Conservation (phyloP, 2,888 invertebrate genomes). For the Hydroisotoma schaefferi region DNA sequence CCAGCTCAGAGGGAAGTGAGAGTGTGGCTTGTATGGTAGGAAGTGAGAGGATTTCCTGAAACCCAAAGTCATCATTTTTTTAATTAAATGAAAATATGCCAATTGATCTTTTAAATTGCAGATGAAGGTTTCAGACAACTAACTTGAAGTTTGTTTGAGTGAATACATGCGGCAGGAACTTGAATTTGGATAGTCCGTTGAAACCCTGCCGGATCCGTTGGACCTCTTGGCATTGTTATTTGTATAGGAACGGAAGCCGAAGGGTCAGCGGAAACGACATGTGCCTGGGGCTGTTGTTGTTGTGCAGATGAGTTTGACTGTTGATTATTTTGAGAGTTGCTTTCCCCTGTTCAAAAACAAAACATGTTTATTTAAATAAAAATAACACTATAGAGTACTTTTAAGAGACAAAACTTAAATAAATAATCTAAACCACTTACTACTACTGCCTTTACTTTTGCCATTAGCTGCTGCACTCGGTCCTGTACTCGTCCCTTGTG, state of each 20-base stretch:
- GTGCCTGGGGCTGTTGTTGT: slow-evolving; percentile 35
- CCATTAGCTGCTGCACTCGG: slow-evolving; percentile 43
- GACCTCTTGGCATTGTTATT: slow-evolving; percentile 77
- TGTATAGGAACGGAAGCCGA: slow-evolving; percentile 56
- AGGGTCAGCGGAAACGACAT: slow-evolving; percentile 47
- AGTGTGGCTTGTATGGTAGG: slow-evolving; percentile 86
- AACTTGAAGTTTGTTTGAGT: slow-evolving; percentile 51
- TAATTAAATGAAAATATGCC: neutral
- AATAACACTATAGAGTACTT: too few relatives aligned
- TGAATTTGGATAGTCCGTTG: slow-evolving; percentile 68
- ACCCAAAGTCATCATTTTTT: slow-evolving; percentile 19
- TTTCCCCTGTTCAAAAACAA: slow-evolving; percentile 4
- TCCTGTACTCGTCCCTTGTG: slow-evolving; percentile 52
- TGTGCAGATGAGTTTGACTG: slow-evolving; percentile 17
- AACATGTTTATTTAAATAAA: neutral
- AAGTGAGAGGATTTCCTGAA: slow-evolving; percentile 68
- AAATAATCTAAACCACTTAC: too few relatives aligned
- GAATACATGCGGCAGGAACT: slow-evolving; percentile 79
- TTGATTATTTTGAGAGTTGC: slow-evolving; percentile 3
- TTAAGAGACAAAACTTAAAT: too few relatives aligned
- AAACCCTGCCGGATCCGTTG: slow-evolving; percentile 68
- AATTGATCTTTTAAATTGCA: neutral
- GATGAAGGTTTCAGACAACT: neutral
- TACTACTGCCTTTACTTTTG: slow-evolving; percentile 21
- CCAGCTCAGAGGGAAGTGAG: slow-evolving; percentile 75